phyloP scores from a whole-genome alignment of 2,797 vertebrate species.

The Halcyon leucocephala region DNA sequence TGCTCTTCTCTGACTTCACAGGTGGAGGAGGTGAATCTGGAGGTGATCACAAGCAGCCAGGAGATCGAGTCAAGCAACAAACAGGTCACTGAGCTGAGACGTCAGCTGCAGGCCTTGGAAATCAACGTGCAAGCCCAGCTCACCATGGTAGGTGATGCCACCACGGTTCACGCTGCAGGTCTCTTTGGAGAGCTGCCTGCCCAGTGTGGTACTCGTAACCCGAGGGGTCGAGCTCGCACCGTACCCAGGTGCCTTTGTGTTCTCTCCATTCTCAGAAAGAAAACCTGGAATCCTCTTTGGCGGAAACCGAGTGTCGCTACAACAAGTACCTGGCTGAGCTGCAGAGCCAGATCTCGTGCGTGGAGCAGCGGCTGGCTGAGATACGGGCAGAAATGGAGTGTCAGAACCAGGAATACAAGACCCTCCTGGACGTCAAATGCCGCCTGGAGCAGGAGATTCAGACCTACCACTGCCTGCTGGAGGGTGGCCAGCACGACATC shows the following conservation, averaged over 20 bases:
- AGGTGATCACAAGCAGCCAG: slow-evolving; percentile 79
- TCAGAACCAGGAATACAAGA: slow-evolving; percentile 87
- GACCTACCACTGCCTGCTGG: slow-evolving; percentile 91
- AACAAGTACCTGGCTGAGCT: slow-evolving; percentile 85
- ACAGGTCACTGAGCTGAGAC: slow-evolving; percentile 88
- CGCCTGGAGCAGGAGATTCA: slow-evolving; percentile 90
- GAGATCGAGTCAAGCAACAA: slow-evolving; percentile 85
- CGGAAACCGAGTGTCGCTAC: slow-evolving; percentile 89
- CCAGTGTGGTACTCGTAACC: accelerated
- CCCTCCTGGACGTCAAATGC: slow-evolving; percentile 89
- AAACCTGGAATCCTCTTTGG: slow-evolving; percentile 80
- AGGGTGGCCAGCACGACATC: slow-evolving; percentile 80
- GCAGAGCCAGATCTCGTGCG: slow-evolving; percentile 80
- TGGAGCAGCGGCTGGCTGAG: slow-evolving; percentile 84
- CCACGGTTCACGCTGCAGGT: accelerated
- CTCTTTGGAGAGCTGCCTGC: not conserved
- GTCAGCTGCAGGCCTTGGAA: slow-evolving; percentile 90
- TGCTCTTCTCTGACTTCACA: not conserved
- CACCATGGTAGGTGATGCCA: slow-evolving; percentile 85
- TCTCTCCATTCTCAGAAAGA: slow-evolving; percentile 82
- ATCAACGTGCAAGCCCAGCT: slow-evolving; percentile 94
- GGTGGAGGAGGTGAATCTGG: slow-evolving; percentile 81
- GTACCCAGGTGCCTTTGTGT: not conserved
- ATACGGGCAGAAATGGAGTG: slow-evolving; percentile 84
- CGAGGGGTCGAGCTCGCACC: not conserved